Base-by-base conservation (phyloP, 2,797 vertebrate genomes). In the Malurus leucopterus region DNA sequence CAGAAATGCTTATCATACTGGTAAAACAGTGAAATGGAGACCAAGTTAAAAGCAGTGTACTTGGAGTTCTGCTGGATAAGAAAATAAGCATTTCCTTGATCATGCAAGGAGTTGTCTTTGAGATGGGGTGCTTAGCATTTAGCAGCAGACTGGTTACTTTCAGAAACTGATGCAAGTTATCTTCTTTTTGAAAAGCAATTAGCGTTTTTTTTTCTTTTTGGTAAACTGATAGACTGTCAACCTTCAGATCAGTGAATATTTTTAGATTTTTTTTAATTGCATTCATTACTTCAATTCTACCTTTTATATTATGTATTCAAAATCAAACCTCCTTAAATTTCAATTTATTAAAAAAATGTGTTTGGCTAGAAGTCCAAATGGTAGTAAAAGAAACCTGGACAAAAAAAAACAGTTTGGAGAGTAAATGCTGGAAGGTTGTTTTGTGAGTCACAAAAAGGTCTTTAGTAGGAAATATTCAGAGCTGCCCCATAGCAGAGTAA, bases 311-410 rank as follows among this genome's bases (percentile, higher is more conserved):
- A 51, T 15, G 23, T 51, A 70, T 57, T 38, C 40, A 79, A 88
- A 94, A 79, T 58, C 43, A 78, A 84, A 69, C 26, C 55, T 89
- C 68, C 88, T 82, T 88, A 84, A 34, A 76, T 92, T 92, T 95
- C 94, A 95, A 93, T 94, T 95, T 90, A 75, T 84, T 73, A 90
- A 90, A 92, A 82, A 95, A 85, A 74, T 81, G 53, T 68, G 24
- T 92, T 96, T 95, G 90, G 46, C 74, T 93, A 41, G 1, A 40
- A 74, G 55, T 89, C 43, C 23, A 73, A 81, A 88, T 21, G 6
- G 16, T 13, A 8, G 18, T 63, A 4, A 58, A 71, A 82, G 29
- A 70, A 55, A n/a, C 0, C 6, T 30, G 11, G 61, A 34, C 12
- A 63, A 62, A 80, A 34, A 34, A 34, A 80, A 46, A 0, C 24